Percentiles rank a stretch among this genome's conserved stretches.
phyloP scores from a whole-genome alignment of 2,888 invertebrate genomes.

The Microctonus brassicae region DNA sequence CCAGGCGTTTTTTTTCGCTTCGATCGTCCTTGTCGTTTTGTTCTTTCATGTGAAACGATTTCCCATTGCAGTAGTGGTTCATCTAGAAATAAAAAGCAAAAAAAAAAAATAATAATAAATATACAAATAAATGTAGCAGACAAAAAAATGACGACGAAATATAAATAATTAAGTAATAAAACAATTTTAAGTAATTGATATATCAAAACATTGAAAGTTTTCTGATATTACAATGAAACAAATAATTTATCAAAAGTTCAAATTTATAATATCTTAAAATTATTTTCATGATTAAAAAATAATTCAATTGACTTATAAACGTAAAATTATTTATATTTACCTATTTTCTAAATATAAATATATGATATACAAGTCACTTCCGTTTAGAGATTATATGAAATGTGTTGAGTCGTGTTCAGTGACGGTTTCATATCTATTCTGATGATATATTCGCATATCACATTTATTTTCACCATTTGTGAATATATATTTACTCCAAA shows the following conservation, averaged over 20 bases:
- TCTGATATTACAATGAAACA: no score
- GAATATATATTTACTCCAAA: neutral
- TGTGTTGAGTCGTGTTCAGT: slow-evolving; percentile 47
- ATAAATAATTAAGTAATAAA: neutral
- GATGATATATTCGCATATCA: slow-evolving; percentile 5
- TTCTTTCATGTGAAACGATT: slow-evolving; percentile 30
- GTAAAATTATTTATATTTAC: no score
- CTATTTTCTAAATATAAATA: neutral
- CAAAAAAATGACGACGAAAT: neutral
- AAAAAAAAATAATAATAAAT: slow-evolving; percentile 16
- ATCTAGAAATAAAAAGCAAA: no score
- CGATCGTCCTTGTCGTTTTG: slow-evolving; percentile 26
- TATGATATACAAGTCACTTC: neutral
- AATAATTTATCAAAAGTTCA: no score
- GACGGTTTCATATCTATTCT: slow-evolving; percentile 22
- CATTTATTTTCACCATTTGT: slow-evolving; percentile 13
- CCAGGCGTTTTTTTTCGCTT: slow-evolving; percentile 17
- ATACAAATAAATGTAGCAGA: neutral
- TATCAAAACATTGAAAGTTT: neutral
- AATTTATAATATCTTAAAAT: no score
- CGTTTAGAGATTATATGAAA: slow-evolving; percentile 43
- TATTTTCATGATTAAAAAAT: no score
- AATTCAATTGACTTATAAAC: no score
- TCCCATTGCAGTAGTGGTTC: slow-evolving; percentile 9
- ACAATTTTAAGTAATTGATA: neutral